phyloP scores from a whole-genome alignment of 1,140 invertebrate genomes.

The Wasmannia auropunctata region DNA sequence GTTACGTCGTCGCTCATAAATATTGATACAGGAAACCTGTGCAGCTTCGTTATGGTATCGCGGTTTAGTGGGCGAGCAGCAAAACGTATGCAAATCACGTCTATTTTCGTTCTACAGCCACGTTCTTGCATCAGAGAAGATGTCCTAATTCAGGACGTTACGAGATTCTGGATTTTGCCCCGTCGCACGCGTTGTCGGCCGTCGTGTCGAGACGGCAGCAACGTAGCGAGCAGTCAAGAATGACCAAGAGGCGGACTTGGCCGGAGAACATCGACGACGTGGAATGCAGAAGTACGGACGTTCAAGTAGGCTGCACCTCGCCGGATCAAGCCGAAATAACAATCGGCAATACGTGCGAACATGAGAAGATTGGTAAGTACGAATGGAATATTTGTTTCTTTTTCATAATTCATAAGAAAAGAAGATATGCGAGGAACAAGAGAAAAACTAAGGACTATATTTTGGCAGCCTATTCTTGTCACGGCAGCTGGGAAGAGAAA shows the following conservation, averaged over 20 bases:
- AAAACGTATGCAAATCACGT: constrained; percentile 39
- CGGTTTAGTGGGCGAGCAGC: not conserved
- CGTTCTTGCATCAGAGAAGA: constrained; percentile 81
- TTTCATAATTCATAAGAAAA: not conserved
- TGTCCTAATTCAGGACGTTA: constrained; percentile 85
- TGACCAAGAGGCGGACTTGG: constrained; percentile 74
- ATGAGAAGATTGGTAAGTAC: constrained; percentile 76
- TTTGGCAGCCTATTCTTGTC: constrained; percentile 86
- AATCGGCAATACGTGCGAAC: constrained; percentile 80
- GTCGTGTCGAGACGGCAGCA: constrained; percentile 61
- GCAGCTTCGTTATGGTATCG: not conserved
- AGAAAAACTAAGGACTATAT: not conserved
- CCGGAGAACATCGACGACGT: constrained; percentile 74
- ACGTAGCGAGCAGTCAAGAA: constrained; percentile 54
- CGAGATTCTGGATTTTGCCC: constrained; percentile 72
- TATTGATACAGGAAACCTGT: constrained; percentile 41
- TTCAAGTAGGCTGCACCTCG: constrained; percentile 82
- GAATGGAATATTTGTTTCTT: not conserved
- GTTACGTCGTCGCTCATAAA: constrained; percentile 14
- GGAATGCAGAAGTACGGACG: constrained; percentile 78
- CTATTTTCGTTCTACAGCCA: constrained; percentile 74
- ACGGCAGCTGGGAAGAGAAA: constrained; percentile 87
- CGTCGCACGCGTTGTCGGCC: constrained; percentile 61
- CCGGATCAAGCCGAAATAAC: constrained; percentile 81
- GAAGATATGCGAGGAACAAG: not conserved